Evolutionary conservation across 2,797 vertebrate species (phyloP), one percentile per base, ranked within the genome.

Genomic region (Triplophysa bombifrons): DNA sequence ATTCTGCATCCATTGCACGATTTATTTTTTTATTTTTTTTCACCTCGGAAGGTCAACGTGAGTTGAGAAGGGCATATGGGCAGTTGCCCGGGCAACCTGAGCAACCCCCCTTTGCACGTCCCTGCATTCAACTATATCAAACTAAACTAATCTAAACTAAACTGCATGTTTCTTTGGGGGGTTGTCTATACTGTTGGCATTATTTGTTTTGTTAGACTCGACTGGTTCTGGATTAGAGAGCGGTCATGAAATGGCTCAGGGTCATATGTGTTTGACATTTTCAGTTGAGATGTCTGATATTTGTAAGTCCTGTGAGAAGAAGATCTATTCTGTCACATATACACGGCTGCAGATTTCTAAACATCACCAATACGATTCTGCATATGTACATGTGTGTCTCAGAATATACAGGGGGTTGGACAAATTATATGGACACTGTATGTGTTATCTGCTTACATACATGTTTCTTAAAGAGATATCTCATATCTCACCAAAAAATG

Each of bases 361-460:
- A 41, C 9, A 41, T 41, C 38, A 41, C 38, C 38, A 41, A 41
- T 9, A 63, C 63, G 53, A 64, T 64, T 44, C 44, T 67, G n/a
- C 72, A 51, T n/a, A n/a, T 60, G 9, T 3, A 20, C 70, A 16
- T 64, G 48, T 80, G 61, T 46, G 30, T 74, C 20, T 66, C 60
- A 34, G 20, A 13, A 13, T 41, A 55, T 76, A 48, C 13, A 34
- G 34, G 6, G 34, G 4, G 34, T 34, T 7, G 34, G 34, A 34
- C 34, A 34, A 34, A 5, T 34, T 34, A 34, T 34, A 34, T 0
- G 0, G 4, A 34, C 5, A 34, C 34, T 34, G 5, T 34, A 34
- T 34, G 34, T 34, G 34, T 34, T 34, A 34, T 34, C 34, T 34
- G 34, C 34, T 34, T 34, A 34, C 34, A 34, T 34, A 7, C 6